These are phyloP conservation scores for Heliocidaris tuberculata DNA, from an alignment of 35 echinoderm and acorn worm species.

Conservation along the genomic window DNA sequence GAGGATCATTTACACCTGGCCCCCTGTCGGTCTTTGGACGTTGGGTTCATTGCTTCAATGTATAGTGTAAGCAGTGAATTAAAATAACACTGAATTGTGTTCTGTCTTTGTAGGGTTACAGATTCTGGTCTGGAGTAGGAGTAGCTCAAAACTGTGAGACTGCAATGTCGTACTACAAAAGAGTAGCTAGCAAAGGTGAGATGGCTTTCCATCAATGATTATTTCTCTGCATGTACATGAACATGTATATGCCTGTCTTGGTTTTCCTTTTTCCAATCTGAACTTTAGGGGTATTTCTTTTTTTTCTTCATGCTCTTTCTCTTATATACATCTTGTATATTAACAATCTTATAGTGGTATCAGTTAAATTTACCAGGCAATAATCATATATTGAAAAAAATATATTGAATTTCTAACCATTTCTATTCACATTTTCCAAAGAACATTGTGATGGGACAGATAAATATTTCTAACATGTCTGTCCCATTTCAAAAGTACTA, in stretches of 20 bases:
- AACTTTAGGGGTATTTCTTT: too few relatives aligned
- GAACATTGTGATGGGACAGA: too few relatives aligned
- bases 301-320: neutral
- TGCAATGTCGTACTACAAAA: conserved; percentile 89
- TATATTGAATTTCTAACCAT: too few relatives aligned
- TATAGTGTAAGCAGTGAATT: neutral
- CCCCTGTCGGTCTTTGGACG: neutral
- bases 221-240: neutral
- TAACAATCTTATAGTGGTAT: too few relatives aligned
- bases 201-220: too few relatives aligned
- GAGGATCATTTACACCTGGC: neutral
- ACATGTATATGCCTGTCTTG: neutral
- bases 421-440: too few relatives aligned
- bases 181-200: conserved; percentile 89
- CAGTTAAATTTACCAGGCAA: too few relatives aligned
- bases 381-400: too few relatives aligned
- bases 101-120: conserved; percentile 74
- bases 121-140: conserved; percentile 90
- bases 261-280: too few relatives aligned
- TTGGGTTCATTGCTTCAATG: neutral
- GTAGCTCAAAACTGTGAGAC: conserved; percentile 94
- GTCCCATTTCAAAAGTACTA: too few relatives aligned
- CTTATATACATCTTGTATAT: too few relatives aligned
- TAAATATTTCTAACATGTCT: too few relatives aligned
- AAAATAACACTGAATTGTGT: neutral